These are phyloP conservation scores for Diachasma alloeum DNA, from an alignment of 1,140 invertebrate species.

Conservation along the genomic window DNA sequence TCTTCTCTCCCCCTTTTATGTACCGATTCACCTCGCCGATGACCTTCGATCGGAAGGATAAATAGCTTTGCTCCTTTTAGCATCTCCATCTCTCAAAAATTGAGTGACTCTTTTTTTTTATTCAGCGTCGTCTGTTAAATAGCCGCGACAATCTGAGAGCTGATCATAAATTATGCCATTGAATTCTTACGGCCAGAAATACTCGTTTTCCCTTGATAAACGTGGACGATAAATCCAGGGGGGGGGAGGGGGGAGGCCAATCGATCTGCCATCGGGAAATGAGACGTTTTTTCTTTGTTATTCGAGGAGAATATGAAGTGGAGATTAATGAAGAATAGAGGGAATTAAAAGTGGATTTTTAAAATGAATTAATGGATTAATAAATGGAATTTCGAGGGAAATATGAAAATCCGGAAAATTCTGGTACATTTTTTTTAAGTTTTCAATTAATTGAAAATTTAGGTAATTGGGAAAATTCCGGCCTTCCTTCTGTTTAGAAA, in stretches of 20 bases:
- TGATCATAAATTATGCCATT: slow-evolving; percentile 3
- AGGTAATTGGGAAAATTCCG: too few species aligned
- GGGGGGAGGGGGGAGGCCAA: not conserved
- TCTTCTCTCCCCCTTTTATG: not conserved
- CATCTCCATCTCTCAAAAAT: not conserved
- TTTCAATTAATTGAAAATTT: too few species aligned
- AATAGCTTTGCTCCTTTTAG: not conserved
- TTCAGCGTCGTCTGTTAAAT: not conserved
- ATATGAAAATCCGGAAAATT: too few species aligned
- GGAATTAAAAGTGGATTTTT: too few species aligned
- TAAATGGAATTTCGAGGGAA: too few species aligned
- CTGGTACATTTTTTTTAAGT: too few species aligned
- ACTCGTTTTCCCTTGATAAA: not conserved
- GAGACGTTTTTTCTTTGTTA: not conserved
- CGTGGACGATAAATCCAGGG: not conserved
- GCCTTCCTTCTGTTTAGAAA: too few species aligned
- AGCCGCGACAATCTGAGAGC: not conserved
- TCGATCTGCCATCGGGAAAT: not conserved
- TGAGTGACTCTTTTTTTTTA: not conserved
- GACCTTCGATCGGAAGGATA: not conserved
- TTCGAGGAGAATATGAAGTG: too few species aligned
- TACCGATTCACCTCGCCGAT: not conserved
- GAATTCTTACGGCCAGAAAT: not conserved
- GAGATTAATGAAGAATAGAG: too few species aligned
- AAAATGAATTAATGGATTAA: too few species aligned